Evolutionary conservation across 2,797 vertebrate species (phyloP).

Genomic region (Ceryle rudis): DNA sequence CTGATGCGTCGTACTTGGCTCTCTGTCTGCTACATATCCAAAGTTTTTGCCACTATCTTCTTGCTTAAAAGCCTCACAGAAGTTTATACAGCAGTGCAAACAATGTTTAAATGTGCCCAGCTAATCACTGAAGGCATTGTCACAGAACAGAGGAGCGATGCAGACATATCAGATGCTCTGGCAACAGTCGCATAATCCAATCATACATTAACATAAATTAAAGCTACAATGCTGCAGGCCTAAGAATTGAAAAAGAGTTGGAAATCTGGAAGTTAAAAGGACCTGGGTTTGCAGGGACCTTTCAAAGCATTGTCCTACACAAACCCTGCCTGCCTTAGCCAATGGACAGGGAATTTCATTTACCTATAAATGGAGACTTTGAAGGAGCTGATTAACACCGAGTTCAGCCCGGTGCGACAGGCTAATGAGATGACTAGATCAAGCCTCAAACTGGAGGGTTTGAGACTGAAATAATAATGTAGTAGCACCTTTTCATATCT

Average conservation of each 20-base stretch:
- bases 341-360: constrained; percentile 37
- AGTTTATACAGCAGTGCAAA: constrained; percentile 55
- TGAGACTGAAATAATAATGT: constrained; percentile 40
- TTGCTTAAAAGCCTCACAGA: not conserved
- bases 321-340: constrained; percentile 19
- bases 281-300: not conserved
- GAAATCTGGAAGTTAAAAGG: constrained; percentile 57
- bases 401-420: constrained; percentile 11
- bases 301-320: constrained; percentile 25
- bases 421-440: constrained; percentile 12
- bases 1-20: not conserved
- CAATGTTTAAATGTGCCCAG: constrained; percentile 47
- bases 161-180: constrained; percentile 37
- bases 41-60: constrained; percentile 5
- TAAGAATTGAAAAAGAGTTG: constrained; percentile 23
- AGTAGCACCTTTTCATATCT: constrained; percentile 30
- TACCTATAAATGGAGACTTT: constrained; percentile 39
- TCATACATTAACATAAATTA: constrained; percentile 66
- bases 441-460: constrained; percentile 55
- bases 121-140: constrained; percentile 63
- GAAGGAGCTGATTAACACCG: constrained; percentile 50
- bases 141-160: constrained; percentile 34
- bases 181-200: constrained; percentile 42
- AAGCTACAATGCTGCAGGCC: constrained; percentile 38
- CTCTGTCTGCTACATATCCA: not conserved